Base-by-base conservation (phyloP, 2,888 invertebrate species). In the Acronicta leporina region DNA sequence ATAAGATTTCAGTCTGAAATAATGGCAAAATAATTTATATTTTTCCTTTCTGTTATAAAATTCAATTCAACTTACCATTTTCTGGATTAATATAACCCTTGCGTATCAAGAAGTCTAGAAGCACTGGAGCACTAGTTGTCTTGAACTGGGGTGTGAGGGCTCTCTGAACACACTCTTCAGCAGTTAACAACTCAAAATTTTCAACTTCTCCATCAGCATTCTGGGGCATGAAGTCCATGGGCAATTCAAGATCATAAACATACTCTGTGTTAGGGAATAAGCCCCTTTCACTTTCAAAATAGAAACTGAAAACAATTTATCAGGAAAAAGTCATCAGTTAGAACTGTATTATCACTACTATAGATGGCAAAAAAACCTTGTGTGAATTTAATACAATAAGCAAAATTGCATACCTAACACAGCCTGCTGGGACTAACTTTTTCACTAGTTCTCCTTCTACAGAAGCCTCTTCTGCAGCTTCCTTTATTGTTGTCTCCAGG, bases 121-220 rank as follows among this genome's bases (percentile, higher is more conserved):
- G 96, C 51, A 98, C 97, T 45, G 99, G 97, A 67, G 97, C 97
- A 87, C 98, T 98, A 50, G 99, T 99, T 43, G 98, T 98, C 90
- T 99, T 99, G 88, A 98, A 99, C 76, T 98, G 97, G 0, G 97
- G 95, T 10, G 97, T 96, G 44, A 97, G 96, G 57, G 98, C 96
- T 84, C 97, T 95, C 79, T 98, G 97, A 78, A 98, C 91, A 83
- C 97, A 97, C 88, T 98, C 97, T 77, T 96, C 96, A 16, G 98
- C 97, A 46, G 98, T 96, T 63, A 98, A 94, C 72, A 98, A 93
- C 88, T 98, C 97, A 91, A 99, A 99, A 62, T 96, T 96, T 87
- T 98, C 98, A 33, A 99, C 98, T 94, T 99, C 99, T 13, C 99
- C 99, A 89, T 99, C 99, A 35, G 97, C 97, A 91, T 98, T 99